Evolutionary conservation across 2,113 vertebrate species (phyloP), one percentile per base, ranked within the genome.

Genomic region (Siphamia tubifer): DNA sequence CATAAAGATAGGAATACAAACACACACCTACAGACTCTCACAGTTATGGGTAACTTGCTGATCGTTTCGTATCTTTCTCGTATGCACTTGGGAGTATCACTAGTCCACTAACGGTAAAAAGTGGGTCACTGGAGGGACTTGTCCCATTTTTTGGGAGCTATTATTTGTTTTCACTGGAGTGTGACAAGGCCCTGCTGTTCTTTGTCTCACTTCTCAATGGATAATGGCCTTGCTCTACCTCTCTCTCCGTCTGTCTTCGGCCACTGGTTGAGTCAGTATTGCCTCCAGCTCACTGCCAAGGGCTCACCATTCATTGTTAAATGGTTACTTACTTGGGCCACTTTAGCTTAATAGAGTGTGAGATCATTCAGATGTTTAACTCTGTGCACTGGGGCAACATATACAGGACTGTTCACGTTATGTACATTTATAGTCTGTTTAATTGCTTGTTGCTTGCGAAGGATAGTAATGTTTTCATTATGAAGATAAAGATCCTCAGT

Each of bases 101-200:
- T 61, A 52, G 61, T 77, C 40, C 19, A 49, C 68, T 61, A 54
- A 57, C 19, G 3, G 24, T 43, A 53, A 74, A 77, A 84, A 76
- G 67, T 90, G 70, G 80, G 80, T 90, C 83, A 85, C 51, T 38
- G 10, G 1, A 40, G 62, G 61, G 49, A 76, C 57, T 75, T 63
- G 74, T 54, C 60, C 63, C 43, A 51, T 64, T 62, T 75, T 78
- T 57, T 68, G 63, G 27, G 58, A 38, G 47, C 63, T 75, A 77
- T 90, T 89, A 80, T 89, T 77, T 73, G 42, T 53, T 76, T 57
- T 77, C 68, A 79, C 38, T 84, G 44, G 31, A 81, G 72, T 87
- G 82, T 89, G 74, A 15, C 9, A 58, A 51, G 49, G 60, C 74
- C 63, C 64, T 7, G 4, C 62, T 36, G 19, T 52, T 51, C 73